phyloP scores from a whole-genome alignment of 2,888 invertebrate species.

The Monoplex corrugatus region DNA sequence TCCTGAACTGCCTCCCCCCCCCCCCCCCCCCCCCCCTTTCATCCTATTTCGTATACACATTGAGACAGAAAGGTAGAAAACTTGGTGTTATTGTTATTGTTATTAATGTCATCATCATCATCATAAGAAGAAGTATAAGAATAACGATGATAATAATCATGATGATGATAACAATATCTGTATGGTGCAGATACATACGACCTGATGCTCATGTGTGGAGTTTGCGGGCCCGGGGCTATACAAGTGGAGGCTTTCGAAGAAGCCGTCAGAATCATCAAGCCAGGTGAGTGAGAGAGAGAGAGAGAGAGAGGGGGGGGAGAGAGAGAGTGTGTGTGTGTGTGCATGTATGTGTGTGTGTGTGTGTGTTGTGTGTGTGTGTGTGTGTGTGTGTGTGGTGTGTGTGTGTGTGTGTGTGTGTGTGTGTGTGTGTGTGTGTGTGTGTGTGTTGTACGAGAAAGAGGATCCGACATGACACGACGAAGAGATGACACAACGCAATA shows the following conservation, averaged over 20 bases:
- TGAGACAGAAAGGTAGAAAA: too few species aligned
- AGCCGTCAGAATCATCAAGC: constrained; percentile 37
- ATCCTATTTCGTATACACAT: too few species aligned
- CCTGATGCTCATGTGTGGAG: constrained; percentile 34
- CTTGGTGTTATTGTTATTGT: too few species aligned
- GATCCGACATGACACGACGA: too few species aligned
- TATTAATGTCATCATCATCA: too few species aligned
- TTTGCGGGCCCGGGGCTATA: constrained; percentile 41
- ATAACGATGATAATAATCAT: too few species aligned
- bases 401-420: neutral
- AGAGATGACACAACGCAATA: too few species aligned
- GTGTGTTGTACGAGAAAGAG: too few species aligned
- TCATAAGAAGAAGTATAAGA: too few species aligned
- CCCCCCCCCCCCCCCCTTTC: too few species aligned
- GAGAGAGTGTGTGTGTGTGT: neutral
- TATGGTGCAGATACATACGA: constrained; percentile 41
- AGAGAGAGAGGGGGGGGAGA: constrained; percentile 33
- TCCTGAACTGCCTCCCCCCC: too few species aligned
- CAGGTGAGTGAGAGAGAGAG: constrained; percentile 9
- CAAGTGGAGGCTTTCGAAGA: constrained; percentile 42
- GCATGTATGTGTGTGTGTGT: neutral
- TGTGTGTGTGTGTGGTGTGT: neutral
- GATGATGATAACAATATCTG: too few species aligned
- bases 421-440: neutral
- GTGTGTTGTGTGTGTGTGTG: neutral